phyloP scores from a whole-genome alignment of 23 tunicate species.

The Halocynthia aurantium region DNA sequence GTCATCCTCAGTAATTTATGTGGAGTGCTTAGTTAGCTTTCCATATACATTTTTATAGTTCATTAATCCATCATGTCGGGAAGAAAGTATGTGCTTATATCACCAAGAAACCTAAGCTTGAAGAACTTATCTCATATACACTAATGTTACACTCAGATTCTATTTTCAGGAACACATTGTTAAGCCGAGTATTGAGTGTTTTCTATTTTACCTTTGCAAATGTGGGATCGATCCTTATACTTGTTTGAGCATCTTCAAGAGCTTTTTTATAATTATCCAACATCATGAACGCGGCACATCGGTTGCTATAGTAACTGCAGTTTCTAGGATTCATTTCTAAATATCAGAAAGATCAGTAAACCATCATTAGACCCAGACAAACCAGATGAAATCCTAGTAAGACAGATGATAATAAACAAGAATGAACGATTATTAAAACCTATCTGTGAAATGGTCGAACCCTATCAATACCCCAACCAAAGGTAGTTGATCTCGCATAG shows the following conservation, averaged over 20 bases:
- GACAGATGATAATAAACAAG: neutral
- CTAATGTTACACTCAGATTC: too few species aligned
- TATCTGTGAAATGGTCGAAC: too few species aligned
- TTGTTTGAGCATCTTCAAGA: constrained; percentile 70
- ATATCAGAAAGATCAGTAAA: neutral
- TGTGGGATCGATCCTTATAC: constrained; percentile 36
- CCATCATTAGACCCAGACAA: neutral
- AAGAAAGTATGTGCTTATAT: too few species aligned
- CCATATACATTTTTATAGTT: too few species aligned
- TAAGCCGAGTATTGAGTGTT: neutral
- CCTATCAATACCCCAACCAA: too few species aligned
- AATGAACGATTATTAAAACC: too few species aligned
- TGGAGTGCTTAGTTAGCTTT: too few species aligned
- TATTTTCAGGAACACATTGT: neutral
- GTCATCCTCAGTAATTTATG: too few species aligned
- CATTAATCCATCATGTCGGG: too few species aligned
- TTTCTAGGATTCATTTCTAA: constrained; percentile 44
- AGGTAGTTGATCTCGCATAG: neutral
- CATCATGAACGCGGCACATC: constrained; percentile 83
- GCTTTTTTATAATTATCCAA: constrained; percentile 54
- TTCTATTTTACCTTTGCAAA: constrained; percentile 37
- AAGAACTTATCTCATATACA: too few species aligned
- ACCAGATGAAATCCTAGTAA: neutral
- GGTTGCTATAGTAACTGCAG: constrained; percentile 61
- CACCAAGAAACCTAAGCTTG: too few species aligned